A percentile compares a stretch with the other conserved stretches of the same genome.
These are phyloP conservation scores for Percina caprodes DNA, from an alignment of 2,113 vertebrate species.

Conservation along the genomic window DNA sequence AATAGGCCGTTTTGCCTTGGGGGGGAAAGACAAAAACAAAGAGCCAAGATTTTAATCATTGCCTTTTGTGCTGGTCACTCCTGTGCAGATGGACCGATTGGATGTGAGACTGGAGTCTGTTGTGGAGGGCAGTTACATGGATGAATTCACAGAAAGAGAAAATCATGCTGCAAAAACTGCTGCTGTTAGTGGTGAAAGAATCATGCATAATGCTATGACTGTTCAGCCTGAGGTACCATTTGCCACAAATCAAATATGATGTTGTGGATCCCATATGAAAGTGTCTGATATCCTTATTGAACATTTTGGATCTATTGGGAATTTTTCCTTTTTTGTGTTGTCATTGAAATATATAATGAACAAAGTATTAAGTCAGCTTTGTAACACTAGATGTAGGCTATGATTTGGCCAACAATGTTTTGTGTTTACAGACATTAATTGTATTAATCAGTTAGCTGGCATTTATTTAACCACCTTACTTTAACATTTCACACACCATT, in stretches of 20 bases:
- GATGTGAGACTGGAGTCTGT: conserved; percentile 20
- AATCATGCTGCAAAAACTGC: conserved; percentile 23
- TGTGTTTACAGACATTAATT: not conserved
- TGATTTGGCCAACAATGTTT: not conserved
- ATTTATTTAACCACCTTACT: not conserved
- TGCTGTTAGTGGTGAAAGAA: conserved; percentile 12
- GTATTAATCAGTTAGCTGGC: not conserved
- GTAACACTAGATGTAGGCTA: not conserved
- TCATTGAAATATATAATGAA: not conserved
- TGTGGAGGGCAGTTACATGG: conserved; percentile 43
- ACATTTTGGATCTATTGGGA: conserved; percentile 18
- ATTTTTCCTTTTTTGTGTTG: not conserved
- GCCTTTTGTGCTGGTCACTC: conserved; percentile 21
- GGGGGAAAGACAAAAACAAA: not conserved
- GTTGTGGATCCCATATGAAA: conserved; percentile 28
- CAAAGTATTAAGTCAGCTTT: not conserved
- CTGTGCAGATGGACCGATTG: conserved; percentile 41
- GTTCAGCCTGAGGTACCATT: conserved; percentile 18
- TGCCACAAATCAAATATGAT: conserved; percentile 30
- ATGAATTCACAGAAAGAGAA: conserved; percentile 40
- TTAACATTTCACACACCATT: too few species aligned
- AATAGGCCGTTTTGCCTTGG: not conserved
- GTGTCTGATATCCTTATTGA: conserved; percentile 35
- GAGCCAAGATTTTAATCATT: conserved; percentile 20
- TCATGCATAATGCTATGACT: conserved; percentile 37